A percentile compares a stretch with the other conserved stretches of the same genome.
Evolutionary conservation across 2,113 vertebrate species (phyloP).

Genomic region (Paraplagusia blochii): DNA sequence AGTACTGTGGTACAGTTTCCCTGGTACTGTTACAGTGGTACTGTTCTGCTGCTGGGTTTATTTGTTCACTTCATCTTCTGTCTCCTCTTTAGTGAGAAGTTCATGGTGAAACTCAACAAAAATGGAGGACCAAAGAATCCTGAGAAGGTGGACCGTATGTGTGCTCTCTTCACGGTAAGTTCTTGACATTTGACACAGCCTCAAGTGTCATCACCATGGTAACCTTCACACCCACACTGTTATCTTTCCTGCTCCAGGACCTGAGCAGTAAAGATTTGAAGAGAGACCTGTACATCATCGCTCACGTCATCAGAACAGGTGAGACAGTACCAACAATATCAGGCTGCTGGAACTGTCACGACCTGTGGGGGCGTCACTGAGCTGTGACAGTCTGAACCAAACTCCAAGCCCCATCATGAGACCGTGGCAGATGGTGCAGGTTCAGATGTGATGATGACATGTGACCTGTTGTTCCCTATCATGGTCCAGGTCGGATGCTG

Average conservation of each 20-base stretch:
- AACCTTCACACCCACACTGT: neutral
- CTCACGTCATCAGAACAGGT: constrained; percentile 95
- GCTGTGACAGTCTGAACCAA: too few species aligned
- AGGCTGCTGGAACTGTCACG: neutral
- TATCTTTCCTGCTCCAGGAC: constrained; percentile 75
- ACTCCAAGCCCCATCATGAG: too few species aligned
- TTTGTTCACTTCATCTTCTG: neutral
- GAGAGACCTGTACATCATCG: constrained; percentile 93
- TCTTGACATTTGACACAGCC: neutral
- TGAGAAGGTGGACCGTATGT: constrained; percentile 93
- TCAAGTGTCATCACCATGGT: neutral
- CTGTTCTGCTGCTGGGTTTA: neutral
- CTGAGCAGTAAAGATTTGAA: constrained; percentile 97
- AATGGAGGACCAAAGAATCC: constrained; percentile 94
- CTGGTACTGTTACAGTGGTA: too few species aligned
- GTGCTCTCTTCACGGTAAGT: constrained; percentile 92
- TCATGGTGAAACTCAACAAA: constrained; percentile 97
- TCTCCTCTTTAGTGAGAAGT: constrained; percentile 85
- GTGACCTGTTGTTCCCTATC: too few species aligned
- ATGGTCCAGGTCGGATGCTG: constrained; percentile 86
- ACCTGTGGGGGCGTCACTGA: too few species aligned
- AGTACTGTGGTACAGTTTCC: too few species aligned
- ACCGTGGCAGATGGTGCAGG: too few species aligned
- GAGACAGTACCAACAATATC: too few species aligned
- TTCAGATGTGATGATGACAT: too few species aligned